Evolutionary conservation across 2,797 vertebrate genomes (phyloP).

Genomic region (Oreochromis grahami): DNA sequence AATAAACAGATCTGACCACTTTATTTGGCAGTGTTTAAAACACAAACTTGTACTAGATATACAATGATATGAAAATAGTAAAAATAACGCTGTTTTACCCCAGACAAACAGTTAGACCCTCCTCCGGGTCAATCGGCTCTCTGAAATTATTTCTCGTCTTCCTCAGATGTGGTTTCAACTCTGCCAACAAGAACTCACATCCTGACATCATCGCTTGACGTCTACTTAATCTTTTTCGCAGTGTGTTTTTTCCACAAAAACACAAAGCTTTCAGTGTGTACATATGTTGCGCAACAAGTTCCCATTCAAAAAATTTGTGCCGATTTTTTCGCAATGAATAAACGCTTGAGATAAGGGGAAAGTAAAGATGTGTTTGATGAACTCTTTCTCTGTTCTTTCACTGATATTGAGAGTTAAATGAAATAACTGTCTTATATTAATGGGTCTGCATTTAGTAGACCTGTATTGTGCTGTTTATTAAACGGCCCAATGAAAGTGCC

Average conservation of each 20-base stretch:
- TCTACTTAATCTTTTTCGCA: neutral
- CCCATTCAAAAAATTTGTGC: neutral
- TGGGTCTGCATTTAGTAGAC: neutral
- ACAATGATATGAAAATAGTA: neutral
- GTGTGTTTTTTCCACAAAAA: neutral
- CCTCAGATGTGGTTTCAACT: neutral
- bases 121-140: rapidly evolving
- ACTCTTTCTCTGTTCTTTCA: neutral
- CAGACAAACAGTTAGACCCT: neutral
- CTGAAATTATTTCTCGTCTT: neutral
- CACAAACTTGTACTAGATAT: neutral
- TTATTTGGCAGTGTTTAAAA: neutral
- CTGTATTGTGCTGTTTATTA: neutral
- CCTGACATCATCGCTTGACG: neutral
- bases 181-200: neutral
- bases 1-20: neutral
- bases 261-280: neutral
- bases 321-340: rapidly evolving
- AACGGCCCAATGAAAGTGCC: neutral
- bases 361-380: neutral
- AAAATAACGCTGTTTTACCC: neutral
- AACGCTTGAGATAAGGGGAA: neutral
- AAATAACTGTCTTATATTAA: neutral
- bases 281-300: neutral
- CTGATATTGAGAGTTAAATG: neutral